Conservation (phyloP, 2,888 invertebrate genomes). For the Archaeoteleia sp. region DNA sequence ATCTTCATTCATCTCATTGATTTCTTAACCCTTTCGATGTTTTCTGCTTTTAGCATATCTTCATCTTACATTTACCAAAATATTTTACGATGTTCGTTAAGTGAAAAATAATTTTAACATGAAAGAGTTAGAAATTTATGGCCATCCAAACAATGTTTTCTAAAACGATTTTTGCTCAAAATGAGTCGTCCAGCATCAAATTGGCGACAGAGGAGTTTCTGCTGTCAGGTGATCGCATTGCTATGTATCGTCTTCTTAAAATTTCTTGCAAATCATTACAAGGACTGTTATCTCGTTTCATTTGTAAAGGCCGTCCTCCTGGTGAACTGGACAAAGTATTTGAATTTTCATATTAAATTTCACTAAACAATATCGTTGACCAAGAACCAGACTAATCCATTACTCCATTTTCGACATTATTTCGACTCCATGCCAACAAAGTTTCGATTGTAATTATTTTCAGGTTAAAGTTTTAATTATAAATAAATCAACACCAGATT, state of each 20-base stretch:
- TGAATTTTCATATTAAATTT: background rate
- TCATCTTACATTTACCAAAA: conserved; percentile 14
- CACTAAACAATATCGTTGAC: no score
- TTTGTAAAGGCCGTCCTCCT: conserved; percentile 66
- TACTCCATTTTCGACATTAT: no score
- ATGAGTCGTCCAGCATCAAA: conserved; percentile 63
- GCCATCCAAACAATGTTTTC: conserved; percentile 4
- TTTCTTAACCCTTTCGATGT: conserved; percentile 15
- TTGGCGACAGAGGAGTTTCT: conserved; percentile 64
- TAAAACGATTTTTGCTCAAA: conserved; percentile 54
- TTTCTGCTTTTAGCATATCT: conserved; percentile 2
- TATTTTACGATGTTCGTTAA: conserved; percentile 2
- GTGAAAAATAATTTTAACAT: conserved; percentile 7
- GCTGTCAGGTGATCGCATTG: conserved; percentile 69
- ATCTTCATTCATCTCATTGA: no score
- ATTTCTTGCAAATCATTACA: conserved; percentile 73
- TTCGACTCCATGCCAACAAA: no score
- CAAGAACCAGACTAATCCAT: no score
- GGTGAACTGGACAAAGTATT: conserved; percentile 66
- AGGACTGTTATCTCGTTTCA: conserved; percentile 70
- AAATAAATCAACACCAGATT: no score
- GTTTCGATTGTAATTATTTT: no score
- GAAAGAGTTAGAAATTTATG: conserved; percentile 16
- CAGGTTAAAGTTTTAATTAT: no score
- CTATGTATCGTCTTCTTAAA: conserved; percentile 68